Evolutionary conservation across 2,113 vertebrate genomes (phyloP), one percentile per base, ranked within the genome.

Genomic region (Diphyllodes magnificus): DNA sequence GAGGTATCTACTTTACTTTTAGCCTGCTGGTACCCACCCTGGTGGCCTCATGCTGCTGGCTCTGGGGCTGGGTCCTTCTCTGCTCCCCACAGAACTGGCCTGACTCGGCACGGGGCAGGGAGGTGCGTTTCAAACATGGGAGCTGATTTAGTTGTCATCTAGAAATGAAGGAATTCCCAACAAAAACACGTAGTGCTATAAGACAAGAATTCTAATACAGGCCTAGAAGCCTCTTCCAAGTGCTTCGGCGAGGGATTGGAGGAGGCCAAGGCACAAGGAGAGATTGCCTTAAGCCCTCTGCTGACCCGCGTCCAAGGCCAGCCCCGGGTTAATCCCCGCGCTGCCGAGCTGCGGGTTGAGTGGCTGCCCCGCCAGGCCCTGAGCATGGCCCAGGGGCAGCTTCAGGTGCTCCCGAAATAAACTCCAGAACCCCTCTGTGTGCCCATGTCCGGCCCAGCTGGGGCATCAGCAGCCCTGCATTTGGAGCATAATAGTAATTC

Each of bases 401-500:
- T 27, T 3, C 7, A 2, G 68, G 44, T 6, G 73, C 73, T 40
- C 73, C 73, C 0, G 1, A 40, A 54, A 51, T 13, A 1, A 71
- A 77, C 78, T 59, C 49, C 37, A 8, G 84, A 40, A 69, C 1
- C 92, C 85, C 70, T 93, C 21, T 39, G 76, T 3, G 59, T 45
- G 87, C 92, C 80, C 28, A 0, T 93, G 94, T 64, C 88, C 35
- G 31, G 95, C 96, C 82, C 97, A 98, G 97, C 97, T 98, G 98
- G 94, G 97, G 94, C 97, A 97, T 69, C 96, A 93, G 91, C 95
- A 94, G 94, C 81, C 86, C 42, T 11, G 93, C 96, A 37, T 95
- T 96, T 84, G 94, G 88, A 92, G 94, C 95, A 88, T 86, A 95
- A 95, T 96, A 96, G 98, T 97, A 97, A 97, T 98, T 97, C 96